These are phyloP conservation scores for Drosophila rhopaloa DNA, from an alignment of 1,140 invertebrate genomes.

Conservation along the genomic window DNA sequence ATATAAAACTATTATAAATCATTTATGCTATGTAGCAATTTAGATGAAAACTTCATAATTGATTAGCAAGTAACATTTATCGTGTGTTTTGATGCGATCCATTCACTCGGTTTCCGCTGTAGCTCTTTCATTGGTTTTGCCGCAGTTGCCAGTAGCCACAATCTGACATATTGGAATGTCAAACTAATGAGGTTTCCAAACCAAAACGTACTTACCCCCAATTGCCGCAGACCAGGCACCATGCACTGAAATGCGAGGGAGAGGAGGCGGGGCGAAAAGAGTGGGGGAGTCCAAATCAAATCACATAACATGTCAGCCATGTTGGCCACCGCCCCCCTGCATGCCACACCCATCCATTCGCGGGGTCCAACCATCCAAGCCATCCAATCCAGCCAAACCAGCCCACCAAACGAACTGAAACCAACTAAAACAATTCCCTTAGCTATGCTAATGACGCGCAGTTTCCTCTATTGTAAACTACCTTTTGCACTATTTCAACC, in stretches of 20 bases:
- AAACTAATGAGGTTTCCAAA: constrained; percentile 71
- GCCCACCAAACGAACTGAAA: constrained; percentile 38
- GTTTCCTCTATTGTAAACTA: constrained; percentile 57
- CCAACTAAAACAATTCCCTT: constrained; percentile 49
- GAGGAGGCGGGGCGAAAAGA: neutral
- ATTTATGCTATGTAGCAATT: neutral
- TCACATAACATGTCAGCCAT: constrained; percentile 72
- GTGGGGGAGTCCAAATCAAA: constrained; percentile 68
- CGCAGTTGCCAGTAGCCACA: constrained; percentile 33
- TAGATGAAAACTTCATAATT: neutral
- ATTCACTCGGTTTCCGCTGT: neutral
- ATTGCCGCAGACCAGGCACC: constrained; percentile 9
- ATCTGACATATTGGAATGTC: constrained; percentile 68
- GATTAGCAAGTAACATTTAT: neutral
- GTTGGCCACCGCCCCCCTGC: constrained; percentile 16
- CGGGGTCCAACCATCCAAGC: neutral
- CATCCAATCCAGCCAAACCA: neutral
- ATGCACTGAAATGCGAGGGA: neutral
- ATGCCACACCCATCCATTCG: constrained; percentile 2
- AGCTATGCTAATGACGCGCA: constrained; percentile 73
- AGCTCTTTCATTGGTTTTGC: constrained; percentile 23
- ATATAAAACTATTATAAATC: neutral
- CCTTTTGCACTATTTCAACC: constrained; percentile 47
- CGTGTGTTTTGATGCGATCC: constrained; percentile 9
- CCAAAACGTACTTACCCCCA: constrained; percentile 68